phyloP scores from a whole-genome alignment of 2,113 vertebrate species.

The Hepsetus odoe region DNA sequence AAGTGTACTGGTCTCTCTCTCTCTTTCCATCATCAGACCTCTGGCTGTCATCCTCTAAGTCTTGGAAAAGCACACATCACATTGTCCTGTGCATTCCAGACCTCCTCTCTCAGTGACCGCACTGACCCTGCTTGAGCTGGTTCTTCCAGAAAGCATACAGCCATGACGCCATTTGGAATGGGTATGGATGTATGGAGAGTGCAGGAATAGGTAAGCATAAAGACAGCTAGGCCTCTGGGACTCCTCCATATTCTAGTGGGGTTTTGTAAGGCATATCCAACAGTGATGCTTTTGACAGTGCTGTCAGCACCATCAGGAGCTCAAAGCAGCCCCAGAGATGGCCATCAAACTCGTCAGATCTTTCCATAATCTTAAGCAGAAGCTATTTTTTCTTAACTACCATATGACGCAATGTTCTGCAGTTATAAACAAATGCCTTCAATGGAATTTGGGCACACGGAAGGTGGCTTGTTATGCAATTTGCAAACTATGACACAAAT shows the following conservation, averaged over 20 bases:
- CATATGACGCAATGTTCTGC: neutral
- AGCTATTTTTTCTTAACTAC: too few species aligned
- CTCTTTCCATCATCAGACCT: conserved; percentile 22
- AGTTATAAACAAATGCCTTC: neutral
- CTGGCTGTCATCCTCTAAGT: conserved; percentile 36
- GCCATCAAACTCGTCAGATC: conserved; percentile 2
- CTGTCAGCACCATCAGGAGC: neutral
- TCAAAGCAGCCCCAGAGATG: conserved; percentile 26
- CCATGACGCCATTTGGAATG: conserved; percentile 20
- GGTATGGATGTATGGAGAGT: conserved; percentile 32
- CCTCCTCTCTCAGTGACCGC: conserved; percentile 28
- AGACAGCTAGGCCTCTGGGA: conserved; percentile 15
- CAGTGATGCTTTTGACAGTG: conserved; percentile 36
- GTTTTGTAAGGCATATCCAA: conserved; percentile 16
- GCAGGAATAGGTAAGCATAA: conserved; percentile 26
- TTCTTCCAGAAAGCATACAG: conserved; percentile 32
- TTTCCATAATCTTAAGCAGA: conserved; percentile 16
- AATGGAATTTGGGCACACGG: neutral
- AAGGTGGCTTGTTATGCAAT: conserved; percentile 10
- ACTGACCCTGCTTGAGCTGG: conserved; percentile 29
- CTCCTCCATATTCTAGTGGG: conserved; percentile 10
- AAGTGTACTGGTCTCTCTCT: conserved; percentile 41
- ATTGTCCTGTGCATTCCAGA: conserved; percentile 49
- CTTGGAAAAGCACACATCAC: conserved; percentile 48
- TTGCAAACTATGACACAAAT: neutral